These are phyloP conservation scores for Chanos chanos DNA, from an alignment of 2,797 vertebrate species.

Conservation along the genomic window DNA sequence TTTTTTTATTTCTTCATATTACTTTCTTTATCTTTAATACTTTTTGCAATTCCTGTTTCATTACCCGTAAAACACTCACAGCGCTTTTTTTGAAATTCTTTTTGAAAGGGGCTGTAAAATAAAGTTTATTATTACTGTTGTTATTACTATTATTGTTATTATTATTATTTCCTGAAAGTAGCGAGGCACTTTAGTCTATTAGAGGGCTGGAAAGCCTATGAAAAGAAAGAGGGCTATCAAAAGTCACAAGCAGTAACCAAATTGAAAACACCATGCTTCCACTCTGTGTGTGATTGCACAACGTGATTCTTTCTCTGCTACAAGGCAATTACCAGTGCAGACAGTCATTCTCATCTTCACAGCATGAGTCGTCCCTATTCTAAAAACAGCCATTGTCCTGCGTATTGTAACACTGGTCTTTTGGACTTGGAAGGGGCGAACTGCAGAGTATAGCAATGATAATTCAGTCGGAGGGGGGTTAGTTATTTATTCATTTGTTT, in stretches of 20 bases:
- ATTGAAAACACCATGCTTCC: slow-evolving; percentile 24
- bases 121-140: no score
- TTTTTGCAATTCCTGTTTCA: no score
- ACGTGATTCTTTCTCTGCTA: slow-evolving; percentile 17
- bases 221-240: slow-evolving; percentile 2
- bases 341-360: slow-evolving; percentile 25
- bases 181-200: background rate
- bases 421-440: background rate
- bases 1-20: no score
- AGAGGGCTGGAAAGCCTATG: background rate
- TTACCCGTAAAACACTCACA: no score
- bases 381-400: slow-evolving; percentile 31
- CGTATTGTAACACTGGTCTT: slow-evolving; percentile 16
- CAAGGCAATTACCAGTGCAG: slow-evolving; percentile 31
- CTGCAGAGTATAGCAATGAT: slow-evolving; percentile 17
- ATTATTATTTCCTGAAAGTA: no score
- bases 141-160: no score
- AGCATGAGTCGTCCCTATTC: slow-evolving; percentile 21
- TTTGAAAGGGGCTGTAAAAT: no score
- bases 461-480: slow-evolving; percentile 6
- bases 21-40: no score
- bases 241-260: slow-evolving; percentile 17
- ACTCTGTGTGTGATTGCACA: slow-evolving; percentile 9
- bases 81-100: no score
- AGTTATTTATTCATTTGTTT: slow-evolving; percentile 4